These are phyloP conservation scores for Brenthis hecate DNA, from an alignment of 2,888 invertebrate species.

Conservation along the genomic window DNA sequence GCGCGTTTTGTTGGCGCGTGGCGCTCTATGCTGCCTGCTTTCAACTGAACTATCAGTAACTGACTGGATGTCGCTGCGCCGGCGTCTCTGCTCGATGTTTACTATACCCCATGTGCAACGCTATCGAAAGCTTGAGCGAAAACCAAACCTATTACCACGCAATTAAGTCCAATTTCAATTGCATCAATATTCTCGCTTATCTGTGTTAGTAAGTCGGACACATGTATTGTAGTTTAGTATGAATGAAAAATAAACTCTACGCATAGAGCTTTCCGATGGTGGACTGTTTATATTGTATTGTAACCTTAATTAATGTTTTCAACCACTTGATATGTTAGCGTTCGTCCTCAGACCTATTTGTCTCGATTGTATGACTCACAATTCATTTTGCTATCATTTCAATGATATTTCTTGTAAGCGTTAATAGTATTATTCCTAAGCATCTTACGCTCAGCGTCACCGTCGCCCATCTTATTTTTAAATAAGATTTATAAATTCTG, in stretches of 20 bases:
- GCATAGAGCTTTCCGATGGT: conserved; percentile 74
- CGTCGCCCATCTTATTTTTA: conserved; percentile 5
- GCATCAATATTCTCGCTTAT: conserved; percentile 50
- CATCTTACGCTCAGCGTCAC: conserved; percentile 5
- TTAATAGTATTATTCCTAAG: conserved; percentile 14
- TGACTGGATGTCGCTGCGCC: conserved; percentile 63
- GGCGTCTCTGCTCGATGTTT: conserved; percentile 66
- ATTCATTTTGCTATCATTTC: conserved; percentile 36
- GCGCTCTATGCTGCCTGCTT: conserved; percentile 61
- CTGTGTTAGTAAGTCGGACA: conserved; percentile 76
- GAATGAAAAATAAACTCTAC: conserved; percentile 78
- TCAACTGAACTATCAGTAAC: conserved; percentile 61
- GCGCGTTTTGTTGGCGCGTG: conserved; percentile 65
- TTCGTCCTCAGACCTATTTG: conserved; percentile 53
- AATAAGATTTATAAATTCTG: conserved; percentile 18
- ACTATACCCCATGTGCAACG: conserved; percentile 74
- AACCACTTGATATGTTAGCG: conserved; percentile 57
- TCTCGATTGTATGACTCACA: conserved; percentile 58
- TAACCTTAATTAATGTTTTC: conserved; percentile 79
- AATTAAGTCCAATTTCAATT: conserved; percentile 43
- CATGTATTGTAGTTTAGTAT: conserved; percentile 76
- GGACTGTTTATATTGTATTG: conserved; percentile 67
- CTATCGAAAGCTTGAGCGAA: conserved; percentile 55
- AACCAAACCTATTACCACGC: conserved; percentile 46
- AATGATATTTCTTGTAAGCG: conserved; percentile 20